Base-by-base conservation (phyloP, 2,797 vertebrate species). In the Pseudomugil tenellus region DNA sequence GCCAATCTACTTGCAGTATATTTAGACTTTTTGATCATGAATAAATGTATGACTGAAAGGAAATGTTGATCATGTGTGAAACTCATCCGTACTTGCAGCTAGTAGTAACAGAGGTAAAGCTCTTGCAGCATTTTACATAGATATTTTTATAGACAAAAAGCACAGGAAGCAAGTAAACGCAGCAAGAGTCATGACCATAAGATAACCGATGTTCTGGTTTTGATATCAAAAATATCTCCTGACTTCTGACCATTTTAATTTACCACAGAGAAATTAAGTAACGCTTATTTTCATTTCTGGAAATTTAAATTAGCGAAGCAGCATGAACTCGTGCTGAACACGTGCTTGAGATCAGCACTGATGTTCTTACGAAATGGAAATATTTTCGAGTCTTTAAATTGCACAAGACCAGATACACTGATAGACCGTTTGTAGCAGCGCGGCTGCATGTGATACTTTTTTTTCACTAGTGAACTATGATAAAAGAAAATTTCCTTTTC, bases 341-440 rank as follows among this genome's bases (percentile, higher is more conserved):
- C 14, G 0, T 48, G 35, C 17, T 32, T 17, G 28, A 72, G 25
- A 67, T 62, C 48, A 59, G 48, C 61, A 1, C 3, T 6, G 52
- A 58, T 3, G 16, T 21, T 66, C n/a, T n/a, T 7, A 41, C 31
- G 26, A 62, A 46, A 62, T 57, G 46, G 12, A 54, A 46, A n/a
- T 19, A 14, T 70, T 39, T 53, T 60, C 0, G 14, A 49, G 53
- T 73, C 1, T 55, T 56, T 19, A 56, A 51, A 37, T 85, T 85
- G 68, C 34, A 64, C 81, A 88, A 87, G 63, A 76, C n/a, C 56
- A 75, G 12, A 72, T 23, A 71, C 13, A 10, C 14, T 64, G 49
- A 77, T 81, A 77, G 76, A 17, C 7, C 64, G 28, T 62, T 21
- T 23, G 23, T 6, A 58, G 31, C 63, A 51, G 32, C 41, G 58